A percentile compares a stretch with the other conserved stretches of the same genome.
phyloP scores from a whole-genome alignment of 2,113 vertebrate genomes.

The Pagrus major region DNA sequence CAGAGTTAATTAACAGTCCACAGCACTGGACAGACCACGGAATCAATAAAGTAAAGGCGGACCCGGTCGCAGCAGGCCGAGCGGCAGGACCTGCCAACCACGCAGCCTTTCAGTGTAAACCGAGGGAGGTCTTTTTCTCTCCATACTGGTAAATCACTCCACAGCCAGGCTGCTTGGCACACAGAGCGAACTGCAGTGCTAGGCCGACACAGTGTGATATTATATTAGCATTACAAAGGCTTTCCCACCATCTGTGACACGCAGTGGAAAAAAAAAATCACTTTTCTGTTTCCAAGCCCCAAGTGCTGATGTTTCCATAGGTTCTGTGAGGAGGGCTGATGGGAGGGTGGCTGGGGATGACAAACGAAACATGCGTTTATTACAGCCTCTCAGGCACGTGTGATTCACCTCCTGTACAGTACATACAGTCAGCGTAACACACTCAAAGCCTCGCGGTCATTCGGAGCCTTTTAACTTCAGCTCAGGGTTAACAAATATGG shows the following conservation, averaged over 20 bases:
- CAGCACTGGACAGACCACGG: slow-evolving; percentile 57
- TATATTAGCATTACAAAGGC: slow-evolving; percentile 88
- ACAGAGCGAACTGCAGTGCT: slow-evolving; percentile 77
- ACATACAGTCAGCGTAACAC: background rate
- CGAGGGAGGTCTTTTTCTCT: slow-evolving; percentile 82
- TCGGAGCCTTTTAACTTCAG: slow-evolving; percentile 43
- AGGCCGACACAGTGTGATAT: slow-evolving; percentile 85
- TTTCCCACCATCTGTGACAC: slow-evolving; percentile 86
- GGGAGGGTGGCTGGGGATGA: slow-evolving; percentile 57
- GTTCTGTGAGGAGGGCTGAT: slow-evolving; percentile 71
- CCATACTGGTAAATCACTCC: slow-evolving; percentile 83
- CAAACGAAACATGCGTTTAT: slow-evolving; percentile 65
- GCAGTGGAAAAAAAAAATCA: slow-evolving; percentile 73
- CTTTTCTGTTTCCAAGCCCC: slow-evolving; percentile 75
- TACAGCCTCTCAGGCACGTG: slow-evolving; percentile 46
- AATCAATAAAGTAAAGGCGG: slow-evolving; percentile 80
- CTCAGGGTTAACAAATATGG: slow-evolving; percentile 39
- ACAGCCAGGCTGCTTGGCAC: slow-evolving; percentile 79
- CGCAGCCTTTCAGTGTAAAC: slow-evolving; percentile 78
- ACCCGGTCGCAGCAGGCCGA: slow-evolving; percentile 70
- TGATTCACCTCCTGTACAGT: slow-evolving; percentile 51
- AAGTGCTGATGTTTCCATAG: slow-evolving; percentile 81
- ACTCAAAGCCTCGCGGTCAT: slow-evolving; percentile 25
- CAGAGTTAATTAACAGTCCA: slow-evolving; percentile 80
- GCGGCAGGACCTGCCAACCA: slow-evolving; percentile 73